A percentile compares a stretch with the other conserved stretches of the same genome.
Conservation (phyloP, 2,797 vertebrate genomes). For the Ptychobarbus kaznakovi region DNA sequence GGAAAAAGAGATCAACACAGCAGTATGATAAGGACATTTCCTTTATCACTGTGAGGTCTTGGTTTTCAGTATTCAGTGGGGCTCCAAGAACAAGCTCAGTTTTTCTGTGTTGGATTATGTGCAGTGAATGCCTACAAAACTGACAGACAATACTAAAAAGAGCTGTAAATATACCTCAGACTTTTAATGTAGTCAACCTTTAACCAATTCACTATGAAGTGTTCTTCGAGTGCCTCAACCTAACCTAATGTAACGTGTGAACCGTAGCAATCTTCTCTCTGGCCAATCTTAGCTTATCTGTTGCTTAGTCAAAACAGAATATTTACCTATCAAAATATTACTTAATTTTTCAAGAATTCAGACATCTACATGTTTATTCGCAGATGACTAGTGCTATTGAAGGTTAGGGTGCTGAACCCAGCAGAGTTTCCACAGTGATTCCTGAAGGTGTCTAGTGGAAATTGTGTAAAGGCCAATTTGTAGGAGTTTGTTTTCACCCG, state of each 20-base stretch:
- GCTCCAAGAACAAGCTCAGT: constrained; percentile 8
- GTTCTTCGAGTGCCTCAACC: too few species aligned
- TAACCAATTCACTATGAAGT: too few species aligned
- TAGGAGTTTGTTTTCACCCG: too few species aligned
- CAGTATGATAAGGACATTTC: not conserved
- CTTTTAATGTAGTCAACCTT: not conserved
- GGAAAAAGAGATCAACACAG: not conserved
- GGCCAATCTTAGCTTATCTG: too few species aligned
- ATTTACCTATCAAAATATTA: too few species aligned
- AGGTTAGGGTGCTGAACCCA: constrained; percentile 5
- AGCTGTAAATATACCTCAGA: constrained; percentile 1
- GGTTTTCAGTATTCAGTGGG: not conserved
- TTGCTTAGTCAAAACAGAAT: too few species aligned
- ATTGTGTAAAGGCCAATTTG: not conserved
- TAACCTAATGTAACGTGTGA: too few species aligned
- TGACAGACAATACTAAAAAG: not conserved
- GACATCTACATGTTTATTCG: too few species aligned
- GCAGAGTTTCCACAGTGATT: not conserved
- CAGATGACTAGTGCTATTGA: too few species aligned
- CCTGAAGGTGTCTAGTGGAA: not conserved
- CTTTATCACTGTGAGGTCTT: not conserved
- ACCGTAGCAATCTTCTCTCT: too few species aligned
- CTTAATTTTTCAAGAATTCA: too few species aligned
- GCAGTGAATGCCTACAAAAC: not conserved
- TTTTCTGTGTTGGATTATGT: not conserved